Base-by-base conservation (phyloP, 2,113 vertebrate species). In the Artemisiospiza belli region DNA sequence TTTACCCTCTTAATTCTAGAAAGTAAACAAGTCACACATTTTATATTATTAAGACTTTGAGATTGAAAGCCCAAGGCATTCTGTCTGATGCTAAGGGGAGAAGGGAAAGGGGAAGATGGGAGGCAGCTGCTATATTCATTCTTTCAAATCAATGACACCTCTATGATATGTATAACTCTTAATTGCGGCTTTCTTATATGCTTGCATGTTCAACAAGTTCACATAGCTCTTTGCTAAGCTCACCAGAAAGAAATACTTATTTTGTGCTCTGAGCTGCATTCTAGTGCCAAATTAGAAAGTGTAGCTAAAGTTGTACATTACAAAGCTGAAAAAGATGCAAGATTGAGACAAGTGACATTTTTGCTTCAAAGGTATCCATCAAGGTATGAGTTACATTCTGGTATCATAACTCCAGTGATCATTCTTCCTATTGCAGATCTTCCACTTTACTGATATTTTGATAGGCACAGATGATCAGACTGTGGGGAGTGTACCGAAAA, bases 1-100 rank as follows among this genome's bases (percentile, higher is more conserved):
- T 96, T 97, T 89, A 92, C 87, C n/a, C 78, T 96, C 93, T 93
- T 81, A 80, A 95, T 89, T 46, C 33, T 28, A 87, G 82, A 86
- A 96, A 90, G 57, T 90, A 92, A 97, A 93, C 2, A 19, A 96
- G 95, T 83, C 68, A 87, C 58, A 74, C 5, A 4, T 46, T 93
- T 90, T 69, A 17, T 54, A 46, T 72, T 80, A 92, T 51, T 63
- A 79, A 80, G 69, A 76, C 27, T 81, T 76, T 57, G 43, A 73
- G 91, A 80, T 14, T 0, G 1, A 55, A 86, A 91, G 39, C 24
- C 74, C 6, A 9, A 77, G 58, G 15, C 63, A 11, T 87, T 52
- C 13, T 9, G 1, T 31, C 12, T 37, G 23, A 31, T 27, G 10
- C 10, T 52, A 16, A 44, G 27, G 59, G 19, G 19, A 46, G 5